A percentile compares a stretch with the other conserved stretches of the same genome.
These are phyloP conservation scores for Aphodius sticticus DNA, from an alignment of 2,888 invertebrate genomes.

Conservation along the genomic window DNA sequence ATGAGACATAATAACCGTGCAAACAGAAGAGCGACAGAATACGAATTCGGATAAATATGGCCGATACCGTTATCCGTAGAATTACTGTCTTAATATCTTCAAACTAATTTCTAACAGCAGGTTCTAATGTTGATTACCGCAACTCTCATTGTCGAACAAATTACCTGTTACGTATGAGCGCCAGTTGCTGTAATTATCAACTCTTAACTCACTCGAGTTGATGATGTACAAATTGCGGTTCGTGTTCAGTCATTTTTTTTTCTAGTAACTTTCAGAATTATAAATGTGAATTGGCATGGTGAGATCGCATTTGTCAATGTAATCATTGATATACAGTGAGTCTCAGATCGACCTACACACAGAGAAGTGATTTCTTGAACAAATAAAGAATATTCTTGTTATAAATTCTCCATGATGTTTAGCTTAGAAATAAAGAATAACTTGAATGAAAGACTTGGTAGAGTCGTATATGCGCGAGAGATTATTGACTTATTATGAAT, in stretches of 20 bases:
- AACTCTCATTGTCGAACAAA: slow-evolving; percentile 4
- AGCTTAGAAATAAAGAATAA: too few relatives aligned
- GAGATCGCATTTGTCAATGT: background rate
- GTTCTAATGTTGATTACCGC: background rate
- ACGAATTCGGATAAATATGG: background rate
- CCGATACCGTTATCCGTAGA: background rate
- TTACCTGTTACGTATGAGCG: slow-evolving; percentile 4
- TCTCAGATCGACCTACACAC: too few relatives aligned
- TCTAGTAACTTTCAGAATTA: background rate
- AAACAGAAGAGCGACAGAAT: background rate
- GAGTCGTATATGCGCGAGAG: too few relatives aligned
- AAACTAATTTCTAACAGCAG: background rate
- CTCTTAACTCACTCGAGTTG: background rate
- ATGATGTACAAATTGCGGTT: background rate
- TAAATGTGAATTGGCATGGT: background rate
- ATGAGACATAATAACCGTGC: background rate
- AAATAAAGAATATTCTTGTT: too few relatives aligned
- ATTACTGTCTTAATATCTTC: background rate
- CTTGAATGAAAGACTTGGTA: too few relatives aligned
- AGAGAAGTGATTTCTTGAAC: too few relatives aligned
- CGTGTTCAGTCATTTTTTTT: background rate
- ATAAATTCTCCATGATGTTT: too few relatives aligned
- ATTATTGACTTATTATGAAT: too few relatives aligned
- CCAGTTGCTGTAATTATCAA: background rate
- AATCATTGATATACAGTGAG: background rate